These are phyloP conservation scores for Thaumetopoea pityocampa DNA, from an alignment of 1,140 invertebrate genomes.

Conservation along the genomic window DNA sequence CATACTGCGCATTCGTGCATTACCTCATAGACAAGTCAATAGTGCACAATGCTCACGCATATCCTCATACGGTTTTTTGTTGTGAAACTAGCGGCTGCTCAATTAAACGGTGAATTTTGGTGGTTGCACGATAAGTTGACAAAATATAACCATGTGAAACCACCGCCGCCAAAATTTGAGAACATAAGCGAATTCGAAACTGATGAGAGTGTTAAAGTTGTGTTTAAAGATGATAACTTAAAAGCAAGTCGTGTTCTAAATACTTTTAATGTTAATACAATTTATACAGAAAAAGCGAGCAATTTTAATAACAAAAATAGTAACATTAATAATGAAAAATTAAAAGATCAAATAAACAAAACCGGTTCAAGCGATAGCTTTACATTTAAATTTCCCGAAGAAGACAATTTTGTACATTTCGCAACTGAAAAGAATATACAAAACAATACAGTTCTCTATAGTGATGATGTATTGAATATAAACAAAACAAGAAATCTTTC, in stretches of 20 bases:
- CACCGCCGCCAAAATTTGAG: slow-evolving; percentile 41
- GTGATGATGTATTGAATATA: slow-evolving; percentile 24
- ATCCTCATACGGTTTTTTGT: slow-evolving; percentile 26
- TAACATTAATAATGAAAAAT: background rate
- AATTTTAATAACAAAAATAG: background rate
- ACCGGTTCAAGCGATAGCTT: slow-evolving; percentile 13
- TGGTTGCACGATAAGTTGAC: slow-evolving; percentile 53
- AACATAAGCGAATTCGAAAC: slow-evolving; percentile 52
- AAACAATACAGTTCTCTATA: slow-evolving; percentile 1
- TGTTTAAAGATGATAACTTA: slow-evolving; percentile 38
- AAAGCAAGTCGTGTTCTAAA: background rate
- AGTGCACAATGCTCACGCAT: slow-evolving; percentile 31
- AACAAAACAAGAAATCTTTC: slow-evolving; percentile 24
- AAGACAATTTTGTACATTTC: slow-evolving; percentile 13
- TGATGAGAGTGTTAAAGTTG: slow-evolving; percentile 53
- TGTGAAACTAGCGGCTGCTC: slow-evolving; percentile 29
- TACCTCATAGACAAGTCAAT: slow-evolving; percentile 15
- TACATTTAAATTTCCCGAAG: slow-evolving; percentile 35
- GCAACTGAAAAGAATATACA: background rate
- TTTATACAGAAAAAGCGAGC: background rate
- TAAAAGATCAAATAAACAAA: slow-evolving; percentile 1
- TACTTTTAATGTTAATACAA: slow-evolving; percentile 2
- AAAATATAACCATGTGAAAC: slow-evolving; percentile 30
- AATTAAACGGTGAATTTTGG: slow-evolving; percentile 65
- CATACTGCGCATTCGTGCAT: slow-evolving; percentile 23